phyloP scores from a whole-genome alignment of 2,888 invertebrate genomes.

The Julus scandinavius region DNA sequence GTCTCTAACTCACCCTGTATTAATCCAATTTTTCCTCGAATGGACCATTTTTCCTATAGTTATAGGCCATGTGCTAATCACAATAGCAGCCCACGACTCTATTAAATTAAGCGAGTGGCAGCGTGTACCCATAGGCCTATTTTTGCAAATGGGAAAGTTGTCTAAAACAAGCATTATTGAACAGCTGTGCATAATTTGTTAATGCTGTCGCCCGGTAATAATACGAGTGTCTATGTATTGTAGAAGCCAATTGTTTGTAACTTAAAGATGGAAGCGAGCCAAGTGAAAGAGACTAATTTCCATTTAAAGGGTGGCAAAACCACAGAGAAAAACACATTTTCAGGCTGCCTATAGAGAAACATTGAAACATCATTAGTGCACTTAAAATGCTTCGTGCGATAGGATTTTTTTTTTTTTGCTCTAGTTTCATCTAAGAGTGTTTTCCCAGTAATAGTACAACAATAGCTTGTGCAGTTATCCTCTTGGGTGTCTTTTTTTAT shows the following conservation, averaged over 20 bases:
- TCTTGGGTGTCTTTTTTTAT: background rate
- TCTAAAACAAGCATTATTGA: conserved; percentile 30
- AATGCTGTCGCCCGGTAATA: conserved; percentile 45
- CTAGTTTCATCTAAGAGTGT: background rate
- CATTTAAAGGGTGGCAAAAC: conserved; percentile 44
- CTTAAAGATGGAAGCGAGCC: conserved; percentile 45
- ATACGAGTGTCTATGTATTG: conserved; percentile 41
- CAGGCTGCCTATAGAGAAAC: conserved; percentile 32
- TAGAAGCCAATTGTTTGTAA: conserved; percentile 39
- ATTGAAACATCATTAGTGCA: conserved; percentile 45
- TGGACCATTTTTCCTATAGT: background rate
- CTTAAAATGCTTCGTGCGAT: conserved; percentile 1
- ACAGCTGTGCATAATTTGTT: conserved; percentile 45
- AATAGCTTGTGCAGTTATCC: background rate
- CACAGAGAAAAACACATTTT: conserved; percentile 12
- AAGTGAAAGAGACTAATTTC: conserved; percentile 42
- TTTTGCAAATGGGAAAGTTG: background rate
- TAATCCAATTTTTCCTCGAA: background rate
- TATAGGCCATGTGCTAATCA: background rate
- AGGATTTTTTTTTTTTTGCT: background rate
- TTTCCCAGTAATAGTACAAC: background rate
- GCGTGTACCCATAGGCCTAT: background rate
- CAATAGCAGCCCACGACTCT: conserved; percentile 1
- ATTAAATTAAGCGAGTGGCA: background rate
- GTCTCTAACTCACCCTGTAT: background rate